Conservation (phyloP, 2,888 invertebrate species). For the Acleris emargana region DNA sequence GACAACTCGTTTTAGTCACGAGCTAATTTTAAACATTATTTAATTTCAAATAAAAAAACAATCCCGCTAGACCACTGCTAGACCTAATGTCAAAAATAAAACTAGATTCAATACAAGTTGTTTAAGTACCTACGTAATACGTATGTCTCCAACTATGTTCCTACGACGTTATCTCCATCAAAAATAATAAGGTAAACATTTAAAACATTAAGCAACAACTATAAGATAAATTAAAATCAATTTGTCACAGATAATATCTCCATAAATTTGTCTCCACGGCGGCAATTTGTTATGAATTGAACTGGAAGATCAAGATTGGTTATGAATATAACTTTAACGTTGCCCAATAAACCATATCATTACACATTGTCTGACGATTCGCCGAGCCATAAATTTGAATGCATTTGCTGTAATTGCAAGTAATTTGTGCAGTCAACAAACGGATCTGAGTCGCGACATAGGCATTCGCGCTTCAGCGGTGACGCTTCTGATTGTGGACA, state of each 20-base stretch:
- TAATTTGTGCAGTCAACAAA: conserved; percentile 19
- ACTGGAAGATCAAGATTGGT: conserved; percentile 25
- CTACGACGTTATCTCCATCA: no score
- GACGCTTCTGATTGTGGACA: conserved; percentile 24
- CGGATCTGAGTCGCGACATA: conserved; percentile 18
- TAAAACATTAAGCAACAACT: not conserved
- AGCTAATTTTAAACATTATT: conserved; percentile 9
- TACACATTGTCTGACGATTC: conserved; percentile 17
- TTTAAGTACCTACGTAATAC: no score
- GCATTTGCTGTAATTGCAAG: conserved; percentile 17
- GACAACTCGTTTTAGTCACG: conserved; percentile 19
- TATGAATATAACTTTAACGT: conserved; percentile 11
- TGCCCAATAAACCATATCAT: conserved; percentile 5
- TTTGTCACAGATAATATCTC: conserved; percentile 34
- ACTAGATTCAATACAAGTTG: not conserved
- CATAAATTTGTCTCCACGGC: conserved; percentile 31
- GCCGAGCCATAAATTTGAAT: conserved; percentile 14
- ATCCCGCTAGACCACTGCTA: not conserved
- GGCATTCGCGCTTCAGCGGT: conserved; percentile 22
- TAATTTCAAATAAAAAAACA: not conserved
- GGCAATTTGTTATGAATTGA: conserved; percentile 32
- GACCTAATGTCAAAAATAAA: not conserved
- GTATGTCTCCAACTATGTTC: no score
- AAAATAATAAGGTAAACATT: not conserved
- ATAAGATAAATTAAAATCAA: conserved; percentile 26